Evolutionary conservation across 2,888 invertebrate genomes (phyloP).

Genomic region (Heliothis peltigera): DNA sequence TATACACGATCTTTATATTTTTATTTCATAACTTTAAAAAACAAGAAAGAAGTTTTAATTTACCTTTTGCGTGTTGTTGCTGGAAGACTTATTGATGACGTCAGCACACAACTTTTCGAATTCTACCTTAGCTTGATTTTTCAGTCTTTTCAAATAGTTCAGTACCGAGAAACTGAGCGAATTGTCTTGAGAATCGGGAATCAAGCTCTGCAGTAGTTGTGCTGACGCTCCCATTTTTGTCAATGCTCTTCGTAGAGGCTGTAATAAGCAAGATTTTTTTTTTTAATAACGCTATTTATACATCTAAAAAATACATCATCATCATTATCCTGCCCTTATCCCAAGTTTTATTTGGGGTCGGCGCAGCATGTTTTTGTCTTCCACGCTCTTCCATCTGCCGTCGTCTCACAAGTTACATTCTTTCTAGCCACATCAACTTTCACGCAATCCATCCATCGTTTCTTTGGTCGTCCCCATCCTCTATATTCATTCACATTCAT

Average conservation of each 20-base stretch:
- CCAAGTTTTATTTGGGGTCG: too few relatives aligned
- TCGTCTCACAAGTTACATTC: too few relatives aligned
- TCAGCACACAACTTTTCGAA: constrained; percentile 96
- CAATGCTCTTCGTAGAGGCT: constrained; percentile 97
- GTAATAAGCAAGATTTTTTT: constrained; percentile 68
- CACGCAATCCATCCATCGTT: too few relatives aligned
- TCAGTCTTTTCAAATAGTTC: constrained; percentile 98
- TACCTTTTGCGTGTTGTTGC: constrained; percentile 88
- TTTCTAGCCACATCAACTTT: too few relatives aligned
- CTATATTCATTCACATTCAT: too few relatives aligned
- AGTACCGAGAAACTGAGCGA: constrained; percentile 97
- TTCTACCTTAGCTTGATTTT: constrained; percentile 97
- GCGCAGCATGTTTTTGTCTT: too few relatives aligned
- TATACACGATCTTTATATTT: background rate
- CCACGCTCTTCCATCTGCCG: too few relatives aligned
- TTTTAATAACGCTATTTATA: too few relatives aligned
- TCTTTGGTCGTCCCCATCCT: too few relatives aligned
- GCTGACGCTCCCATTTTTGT: constrained; percentile 97
- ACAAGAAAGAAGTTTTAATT: constrained; percentile 17
- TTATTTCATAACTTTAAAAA: background rate
- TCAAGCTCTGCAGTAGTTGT: constrained; percentile 94
- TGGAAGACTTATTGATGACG: constrained; percentile 91
- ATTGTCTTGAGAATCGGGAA: constrained; percentile 98
- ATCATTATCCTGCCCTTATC: too few relatives aligned
- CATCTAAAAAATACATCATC: too few relatives aligned